These are phyloP conservation scores for Strigops habroptila DNA, from an alignment of 2,113 vertebrate genomes.

Conservation along the genomic window DNA sequence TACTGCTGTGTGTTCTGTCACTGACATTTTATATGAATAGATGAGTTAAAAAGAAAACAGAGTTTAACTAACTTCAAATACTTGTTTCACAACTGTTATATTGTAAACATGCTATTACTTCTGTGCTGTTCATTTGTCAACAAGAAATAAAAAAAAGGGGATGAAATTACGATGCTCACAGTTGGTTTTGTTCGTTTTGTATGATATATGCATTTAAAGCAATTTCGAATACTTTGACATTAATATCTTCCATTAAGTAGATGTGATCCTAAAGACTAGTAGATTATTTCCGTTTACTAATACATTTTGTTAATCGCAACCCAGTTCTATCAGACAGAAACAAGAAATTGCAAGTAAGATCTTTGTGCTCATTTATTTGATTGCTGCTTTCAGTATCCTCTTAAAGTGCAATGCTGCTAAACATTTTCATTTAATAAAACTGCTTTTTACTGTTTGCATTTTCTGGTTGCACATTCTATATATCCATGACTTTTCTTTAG, in stretches of 20 bases:
- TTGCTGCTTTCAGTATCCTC: slow-evolving; percentile 14
- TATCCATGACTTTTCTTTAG: slow-evolving; percentile 9
- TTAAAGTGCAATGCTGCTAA: slow-evolving; percentile 28
- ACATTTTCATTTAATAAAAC: slow-evolving; percentile 16
- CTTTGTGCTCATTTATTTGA: not conserved
- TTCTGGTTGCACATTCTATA: slow-evolving; percentile 32
- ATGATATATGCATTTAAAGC: not conserved
- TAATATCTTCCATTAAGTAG: not conserved
- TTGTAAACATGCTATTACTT: not conserved
- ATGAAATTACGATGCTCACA: not conserved
- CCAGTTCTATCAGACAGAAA: not conserved
- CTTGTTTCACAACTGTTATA: not conserved
- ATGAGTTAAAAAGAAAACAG: not conserved
- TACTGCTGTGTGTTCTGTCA: slow-evolving; percentile 44
- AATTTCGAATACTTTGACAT: not conserved
- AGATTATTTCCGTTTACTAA: slow-evolving; percentile 40
- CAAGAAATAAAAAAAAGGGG: not conserved
- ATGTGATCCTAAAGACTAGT: not conserved
- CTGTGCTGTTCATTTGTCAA: not conserved
- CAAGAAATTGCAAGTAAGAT: not conserved
- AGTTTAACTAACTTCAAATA: slow-evolving; percentile 41
- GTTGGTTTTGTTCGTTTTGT: not conserved
- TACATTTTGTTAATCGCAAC: not conserved
- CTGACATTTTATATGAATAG: slow-evolving; percentile 11
- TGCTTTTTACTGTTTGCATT: slow-evolving; percentile 43